Percentiles rank a stretch among this genome's conserved stretches.
Conservation (phyloP, 2,888 invertebrate genomes). For the Hyposoter didymator region DNA sequence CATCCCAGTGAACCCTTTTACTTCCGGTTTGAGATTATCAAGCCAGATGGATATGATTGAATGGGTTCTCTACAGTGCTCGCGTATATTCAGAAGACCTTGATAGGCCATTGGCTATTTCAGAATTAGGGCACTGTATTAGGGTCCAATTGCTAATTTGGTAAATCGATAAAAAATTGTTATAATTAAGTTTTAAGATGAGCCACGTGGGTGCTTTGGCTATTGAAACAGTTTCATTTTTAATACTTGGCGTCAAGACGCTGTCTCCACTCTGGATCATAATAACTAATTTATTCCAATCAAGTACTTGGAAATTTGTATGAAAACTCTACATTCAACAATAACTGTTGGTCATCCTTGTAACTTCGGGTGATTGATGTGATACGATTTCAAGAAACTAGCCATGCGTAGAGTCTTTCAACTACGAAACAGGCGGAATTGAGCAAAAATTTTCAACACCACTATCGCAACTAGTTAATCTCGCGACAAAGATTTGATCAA, state of each 20-base stretch:
- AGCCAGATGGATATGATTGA: not conserved
- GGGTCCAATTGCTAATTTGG: not conserved
- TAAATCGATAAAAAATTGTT: not conserved
- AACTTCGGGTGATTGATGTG: not conserved
- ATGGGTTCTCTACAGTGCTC: not conserved
- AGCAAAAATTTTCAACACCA: not conserved
- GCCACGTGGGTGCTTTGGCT: too few species aligned
- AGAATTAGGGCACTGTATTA: not conserved
- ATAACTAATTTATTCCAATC: not conserved
- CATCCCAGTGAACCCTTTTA: not conserved
- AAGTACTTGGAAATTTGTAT: not conserved
- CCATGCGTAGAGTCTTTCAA: not conserved
- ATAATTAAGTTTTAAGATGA: not conserved
- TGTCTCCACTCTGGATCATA: not conserved
- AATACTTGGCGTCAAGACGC: too few species aligned
- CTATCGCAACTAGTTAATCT: not conserved
- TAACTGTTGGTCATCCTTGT: not conserved
- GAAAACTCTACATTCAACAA: not conserved
- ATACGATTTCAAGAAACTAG: not conserved
- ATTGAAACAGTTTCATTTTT: too few species aligned
- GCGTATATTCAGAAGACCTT: not conserved
- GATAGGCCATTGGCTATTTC: not conserved
- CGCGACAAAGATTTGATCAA: constrained; percentile 8
- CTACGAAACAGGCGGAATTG: not conserved
- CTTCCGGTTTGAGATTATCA: not conserved